Conservation (phyloP, 2,113 vertebrate genomes). For the Marcusenius ussheri region DNA sequence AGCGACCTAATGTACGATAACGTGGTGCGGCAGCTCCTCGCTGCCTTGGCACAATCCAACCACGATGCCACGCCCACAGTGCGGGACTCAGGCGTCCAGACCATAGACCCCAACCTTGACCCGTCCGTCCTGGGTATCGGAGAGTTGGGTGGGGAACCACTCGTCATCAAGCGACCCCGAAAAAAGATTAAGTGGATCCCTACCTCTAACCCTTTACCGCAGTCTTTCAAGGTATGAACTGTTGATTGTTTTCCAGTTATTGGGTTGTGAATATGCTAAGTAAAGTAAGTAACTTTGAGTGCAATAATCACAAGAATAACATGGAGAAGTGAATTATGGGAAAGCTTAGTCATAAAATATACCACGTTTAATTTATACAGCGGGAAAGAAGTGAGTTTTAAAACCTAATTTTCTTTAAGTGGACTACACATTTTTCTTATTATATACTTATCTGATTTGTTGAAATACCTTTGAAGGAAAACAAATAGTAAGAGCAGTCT, state of each 20-base stretch:
- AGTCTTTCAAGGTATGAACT: constrained; percentile 75
- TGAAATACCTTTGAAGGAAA: not conserved
- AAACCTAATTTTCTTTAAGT: not conserved
- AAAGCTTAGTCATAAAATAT: not conserved
- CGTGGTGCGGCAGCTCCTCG: constrained; percentile 92
- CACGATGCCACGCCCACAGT: constrained; percentile 89
- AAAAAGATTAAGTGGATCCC: constrained; percentile 98
- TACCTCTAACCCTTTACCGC: constrained; percentile 81
- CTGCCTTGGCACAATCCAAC: constrained; percentile 91
- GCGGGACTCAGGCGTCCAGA: constrained; percentile 86
- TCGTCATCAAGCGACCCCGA: constrained; percentile 85
- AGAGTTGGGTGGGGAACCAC: constrained; percentile 74
- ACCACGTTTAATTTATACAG: not conserved
- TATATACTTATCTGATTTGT: not conserved
- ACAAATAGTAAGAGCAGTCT: not conserved
- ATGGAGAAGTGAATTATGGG: not conserved
- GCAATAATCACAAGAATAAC: not conserved
- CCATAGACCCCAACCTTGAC: constrained; percentile 77
- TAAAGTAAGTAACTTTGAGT: not conserved
- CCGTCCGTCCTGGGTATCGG: constrained; percentile 73
- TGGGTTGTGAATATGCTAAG: not conserved
- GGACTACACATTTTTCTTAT: not conserved
- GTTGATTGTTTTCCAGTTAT: not conserved
- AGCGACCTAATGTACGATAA: constrained; percentile 99
- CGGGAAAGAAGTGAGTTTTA: not conserved